Evolutionary conservation across 2,888 invertebrate species (phyloP), one percentile per base, ranked within the genome.

Genomic region (Hemaris fuciformis): DNA sequence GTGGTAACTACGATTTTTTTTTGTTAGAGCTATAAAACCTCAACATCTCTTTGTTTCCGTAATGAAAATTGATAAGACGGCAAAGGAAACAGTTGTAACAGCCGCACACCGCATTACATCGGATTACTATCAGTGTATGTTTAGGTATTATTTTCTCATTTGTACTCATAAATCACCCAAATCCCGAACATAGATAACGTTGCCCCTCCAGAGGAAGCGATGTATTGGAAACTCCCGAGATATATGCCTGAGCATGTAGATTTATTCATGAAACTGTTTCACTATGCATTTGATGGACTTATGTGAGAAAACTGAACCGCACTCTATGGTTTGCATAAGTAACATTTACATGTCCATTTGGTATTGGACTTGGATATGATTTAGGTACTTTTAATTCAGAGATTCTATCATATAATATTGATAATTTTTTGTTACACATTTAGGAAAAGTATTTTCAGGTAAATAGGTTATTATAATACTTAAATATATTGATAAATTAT

Each of bases 231-330:
- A 69, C 66, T 71, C 70, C 70, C 68, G 68, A 72, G 73, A 75
- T 75, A 73, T 72, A 70, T 73, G 64, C 73, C 74, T 73, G 77
- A 72, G 68, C 71, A 80, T 79, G 80, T 75, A 84, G 84, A 86
- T 85, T 85, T 86, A 86, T 86, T 87, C 85, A 86, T 87, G 81
- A 73, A 84, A 82, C 76, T 78, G 71, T 77, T 74, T 80, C 80
- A 71, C 78, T 79, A 82, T 83, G 81, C 83, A 84, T 84, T 75
- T 74, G 80, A 74, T 67, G 68, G 70, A 77, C 72, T 73, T 71
- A 57, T 57, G 67, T 64, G 68, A 67, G 69, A 67, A 64, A 68
- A 69, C 65, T 64, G 71, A 71, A 71, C 67, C 61, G 62, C 62
- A 65, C 62, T 27, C 18, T 27, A 53, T 59, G 64, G 61, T 53